Conservation (phyloP, 2,888 invertebrate genomes). For the Epicampocera succincta region DNA sequence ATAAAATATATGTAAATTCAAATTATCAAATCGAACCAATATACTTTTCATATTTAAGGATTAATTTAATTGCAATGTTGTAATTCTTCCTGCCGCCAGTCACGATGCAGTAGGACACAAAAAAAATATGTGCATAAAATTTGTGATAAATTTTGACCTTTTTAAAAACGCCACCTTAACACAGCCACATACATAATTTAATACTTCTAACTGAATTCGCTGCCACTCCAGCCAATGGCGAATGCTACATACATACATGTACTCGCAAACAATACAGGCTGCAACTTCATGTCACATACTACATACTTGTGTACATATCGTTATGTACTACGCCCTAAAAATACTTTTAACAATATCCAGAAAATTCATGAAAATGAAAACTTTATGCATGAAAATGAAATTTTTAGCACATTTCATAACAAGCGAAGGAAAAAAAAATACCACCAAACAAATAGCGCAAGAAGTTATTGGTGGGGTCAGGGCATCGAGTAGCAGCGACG, state of each 20-base stretch:
- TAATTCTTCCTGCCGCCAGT: neutral
- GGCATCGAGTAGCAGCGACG: neutral
- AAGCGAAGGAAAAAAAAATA: slow-evolving; percentile 22
- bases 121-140: slow-evolving; percentile 31
- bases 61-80: slow-evolving; percentile 18
- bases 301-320: neutral
- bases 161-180: slow-evolving; percentile 61
- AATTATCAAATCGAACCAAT: neutral
- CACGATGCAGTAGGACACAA: slow-evolving; percentile 4
- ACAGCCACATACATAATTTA: slow-evolving; percentile 44
- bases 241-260: slow-evolving; percentile 24
- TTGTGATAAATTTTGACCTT: slow-evolving; percentile 65
- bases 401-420: slow-evolving; percentile 64
- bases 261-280: neutral
- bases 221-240: slow-evolving; percentile 33
- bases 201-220: slow-evolving; percentile 21
- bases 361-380: slow-evolving; percentile 70
- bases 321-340: slow-evolving; percentile 63
- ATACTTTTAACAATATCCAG: slow-evolving; percentile 35
- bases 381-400: slow-evolving; percentile 67
- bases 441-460: slow-evolving; percentile 2
- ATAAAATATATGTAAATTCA: neutral
- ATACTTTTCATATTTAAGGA: neutral
- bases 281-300: slow-evolving; percentile 9
- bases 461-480: neutral